Evolutionary conservation across 1,140 invertebrate species (phyloP), one percentile per base, ranked within the genome.

Genomic region (Scaptomyza hsui): DNA sequence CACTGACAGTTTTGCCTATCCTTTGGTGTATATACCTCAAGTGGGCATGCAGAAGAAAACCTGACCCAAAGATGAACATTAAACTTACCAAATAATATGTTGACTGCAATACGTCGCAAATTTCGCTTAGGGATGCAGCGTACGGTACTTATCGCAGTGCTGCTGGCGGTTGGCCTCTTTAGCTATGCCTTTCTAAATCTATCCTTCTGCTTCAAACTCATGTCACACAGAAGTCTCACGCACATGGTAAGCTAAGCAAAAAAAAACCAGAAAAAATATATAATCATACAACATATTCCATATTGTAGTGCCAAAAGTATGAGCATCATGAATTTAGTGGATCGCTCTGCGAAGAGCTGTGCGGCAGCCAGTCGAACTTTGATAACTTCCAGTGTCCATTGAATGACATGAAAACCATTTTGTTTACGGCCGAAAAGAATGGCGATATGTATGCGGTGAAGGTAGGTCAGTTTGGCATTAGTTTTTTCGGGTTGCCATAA

Each of bases 151-250:
- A 80, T 90, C 60, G 78, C 88, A 41, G 76, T 90, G 52, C 73
- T 90, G 59, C 73, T 89, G 70, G 79, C 75, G 21, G 78, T 89
- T 52, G 80, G 80, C 55, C 71, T 90, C 32, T 81, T 85, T 52
- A 85, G 80, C 61, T 89, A 89, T 55, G 85, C 89, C n/a, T 90
- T 90, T 24, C 74, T 90, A 47, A 90, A 90, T 59, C 72, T 90
- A 15, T 83, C 86, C 55, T 90, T 90, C 32, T 90, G 89, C 62
- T 90, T 90, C 39, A 90, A 90, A 44, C 65, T 90, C 10, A 90
- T 90, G 89, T 90, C 89, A 26, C 83, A 90, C 55, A 49, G 82
- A 48, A 90, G 82, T 47, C 73, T 90, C 37, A 90, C 81, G 61
- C 64, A 85, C 16, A 90, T 90, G 88, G 88, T 90, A 60, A 80